These are phyloP conservation scores for Drosophila siamana DNA, from an alignment of 2,888 invertebrate species.

Conservation along the genomic window DNA sequence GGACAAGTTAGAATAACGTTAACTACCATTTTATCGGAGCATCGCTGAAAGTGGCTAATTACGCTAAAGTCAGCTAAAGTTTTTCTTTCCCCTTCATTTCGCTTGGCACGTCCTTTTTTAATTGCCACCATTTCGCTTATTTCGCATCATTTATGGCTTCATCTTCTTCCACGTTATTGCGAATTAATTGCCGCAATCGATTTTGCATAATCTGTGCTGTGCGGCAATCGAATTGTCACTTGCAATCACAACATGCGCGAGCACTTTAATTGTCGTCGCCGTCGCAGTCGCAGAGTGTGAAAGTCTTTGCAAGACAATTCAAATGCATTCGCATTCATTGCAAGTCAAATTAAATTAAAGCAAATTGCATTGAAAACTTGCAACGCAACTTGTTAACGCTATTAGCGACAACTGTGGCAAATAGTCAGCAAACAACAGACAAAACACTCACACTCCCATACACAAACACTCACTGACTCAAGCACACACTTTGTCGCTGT, in stretches of 20 bases:
- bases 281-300: conserved; percentile 51
- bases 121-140: conserved; percentile 16
- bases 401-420: conserved; percentile 67
- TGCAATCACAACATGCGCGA: conserved; percentile 39
- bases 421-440: conserved; percentile 33
- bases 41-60: conserved; percentile 36
- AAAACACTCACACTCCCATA: neutral
- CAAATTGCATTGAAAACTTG: conserved; percentile 46
- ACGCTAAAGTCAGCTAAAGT: conserved; percentile 13
- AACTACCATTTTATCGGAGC: conserved; percentile 8
- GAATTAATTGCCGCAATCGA: conserved; percentile 49
- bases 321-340: conserved; percentile 38
- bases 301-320: conserved; percentile 55
- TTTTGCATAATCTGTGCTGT: conserved; percentile 66
- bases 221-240: conserved; percentile 49
- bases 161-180: conserved; percentile 24
- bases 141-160: conserved; percentile 20
- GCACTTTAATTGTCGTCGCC: conserved; percentile 39
- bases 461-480: no score
- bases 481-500: conserved; percentile 12
- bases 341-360: conserved; percentile 46
- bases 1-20: conserved; percentile 12
- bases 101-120: conserved; percentile 8
- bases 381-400: conserved; percentile 59
- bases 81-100: conserved; percentile 1